phyloP scores from a whole-genome alignment of 1,140 invertebrate species.

The Atopsyche davidsoni region DNA sequence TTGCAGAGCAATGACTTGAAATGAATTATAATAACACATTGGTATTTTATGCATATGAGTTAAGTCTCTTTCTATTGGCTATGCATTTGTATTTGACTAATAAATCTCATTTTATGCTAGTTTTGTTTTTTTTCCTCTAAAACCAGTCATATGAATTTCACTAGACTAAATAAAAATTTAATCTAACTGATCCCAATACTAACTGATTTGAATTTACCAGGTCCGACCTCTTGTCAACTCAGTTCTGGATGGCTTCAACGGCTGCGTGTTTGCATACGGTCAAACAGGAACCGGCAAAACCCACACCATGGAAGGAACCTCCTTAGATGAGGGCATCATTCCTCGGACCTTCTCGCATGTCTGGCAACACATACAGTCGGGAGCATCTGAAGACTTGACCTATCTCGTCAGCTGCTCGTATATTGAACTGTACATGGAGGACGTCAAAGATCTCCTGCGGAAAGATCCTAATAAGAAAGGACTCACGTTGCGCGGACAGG shows the following conservation, averaged over 20 bases:
- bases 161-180: not conserved
- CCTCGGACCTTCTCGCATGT: conserved; percentile 95
- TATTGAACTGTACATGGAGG: conserved; percentile 93
- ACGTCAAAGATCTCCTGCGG: conserved; percentile 84
- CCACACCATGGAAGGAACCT: conserved; percentile 87
- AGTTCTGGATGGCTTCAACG: conserved; percentile 93
- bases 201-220: conserved; percentile 24
- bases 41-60: no score
- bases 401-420: conserved; percentile 90
- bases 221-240: conserved; percentile 92
- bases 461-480: conserved; percentile 61
- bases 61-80: no score
- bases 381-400: conserved; percentile 76
- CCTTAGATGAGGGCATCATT: conserved; percentile 79
- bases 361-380: conserved; percentile 79
- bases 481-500: conserved; percentile 46
- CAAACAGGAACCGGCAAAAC: conserved; percentile 94
- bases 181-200: not conserved
- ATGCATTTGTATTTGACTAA: no score
- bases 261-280: conserved; percentile 95
- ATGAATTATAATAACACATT: no score
- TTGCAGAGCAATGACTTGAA: no score
- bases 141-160: not conserved
- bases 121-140: no score
- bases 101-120: no score